phyloP scores from a whole-genome alignment of 2,113 vertebrate species.

The Nesogale talazaci region DNA sequence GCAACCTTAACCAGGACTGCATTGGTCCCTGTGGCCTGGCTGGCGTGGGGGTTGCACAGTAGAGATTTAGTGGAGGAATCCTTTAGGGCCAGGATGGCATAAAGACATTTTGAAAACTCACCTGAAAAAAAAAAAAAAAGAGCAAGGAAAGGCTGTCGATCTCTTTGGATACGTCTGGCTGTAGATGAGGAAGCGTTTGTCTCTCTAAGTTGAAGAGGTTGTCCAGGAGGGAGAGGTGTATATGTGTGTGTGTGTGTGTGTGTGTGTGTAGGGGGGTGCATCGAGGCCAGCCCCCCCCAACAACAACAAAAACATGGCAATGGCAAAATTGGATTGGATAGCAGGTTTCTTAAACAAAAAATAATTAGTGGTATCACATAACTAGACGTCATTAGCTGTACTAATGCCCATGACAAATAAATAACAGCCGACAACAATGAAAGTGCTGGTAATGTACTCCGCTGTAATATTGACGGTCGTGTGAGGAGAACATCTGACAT shows the following conservation, averaged over 20 bases:
- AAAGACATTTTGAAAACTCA: slow-evolving; percentile 58
- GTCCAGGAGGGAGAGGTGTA: background rate
- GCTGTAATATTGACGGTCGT: slow-evolving; percentile 88
- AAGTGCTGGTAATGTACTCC: slow-evolving; percentile 85
- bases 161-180: slow-evolving; percentile 29
- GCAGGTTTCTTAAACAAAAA: slow-evolving; percentile 19
- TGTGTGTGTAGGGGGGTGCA: too few species aligned
- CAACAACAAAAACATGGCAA: background rate
- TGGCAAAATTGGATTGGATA: background rate
- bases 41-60: background rate
- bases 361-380: slow-evolving; percentile 84
- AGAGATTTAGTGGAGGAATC: slow-evolving; percentile 23
- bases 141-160: background rate
- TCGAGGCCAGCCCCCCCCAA: background rate
- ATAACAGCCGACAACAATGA: slow-evolving; percentile 87
- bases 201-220: background rate
- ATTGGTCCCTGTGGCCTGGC: background rate
- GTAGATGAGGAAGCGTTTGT: background rate
- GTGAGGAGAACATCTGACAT: slow-evolving; percentile 90
- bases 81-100: slow-evolving; percentile 21
- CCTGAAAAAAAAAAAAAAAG: background rate
- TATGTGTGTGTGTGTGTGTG: too few species aligned
- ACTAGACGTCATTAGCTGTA: slow-evolving; percentile 85
- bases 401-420: slow-evolving; percentile 87
- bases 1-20: background rate